A percentile compares a stretch with the other conserved stretches of the same genome.
Conservation (phyloP, 2,113 vertebrate genomes). For the Chlorodrepanis virens region DNA sequence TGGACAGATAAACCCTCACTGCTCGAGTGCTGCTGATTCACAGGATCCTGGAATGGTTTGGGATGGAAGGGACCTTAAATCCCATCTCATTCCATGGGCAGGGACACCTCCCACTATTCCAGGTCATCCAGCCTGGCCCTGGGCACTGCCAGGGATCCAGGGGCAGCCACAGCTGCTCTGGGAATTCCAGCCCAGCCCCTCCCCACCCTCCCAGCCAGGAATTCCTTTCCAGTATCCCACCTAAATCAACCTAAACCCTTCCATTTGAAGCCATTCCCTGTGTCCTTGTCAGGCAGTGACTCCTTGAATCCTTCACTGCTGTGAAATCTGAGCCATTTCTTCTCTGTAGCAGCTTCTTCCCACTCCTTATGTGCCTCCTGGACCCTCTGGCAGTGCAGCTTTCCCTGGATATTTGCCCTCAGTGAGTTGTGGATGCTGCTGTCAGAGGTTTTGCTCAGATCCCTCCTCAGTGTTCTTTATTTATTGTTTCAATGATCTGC, state of each 20-base stretch:
- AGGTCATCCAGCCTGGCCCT: neutral
- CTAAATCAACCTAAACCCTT: neutral
- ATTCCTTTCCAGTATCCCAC: neutral
- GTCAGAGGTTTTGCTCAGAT: neutral
- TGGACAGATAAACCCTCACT: fast-evolving
- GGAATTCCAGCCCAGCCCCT: neutral
- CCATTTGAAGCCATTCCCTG: neutral
- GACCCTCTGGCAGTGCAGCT: neutral
- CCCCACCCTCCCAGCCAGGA: neutral
- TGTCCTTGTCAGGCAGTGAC: neutral
- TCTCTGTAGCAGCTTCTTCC: neutral
- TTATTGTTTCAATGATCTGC: neutral
- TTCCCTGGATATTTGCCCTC: neutral
- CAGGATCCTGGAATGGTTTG: neutral
- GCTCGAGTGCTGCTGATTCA: neutral
- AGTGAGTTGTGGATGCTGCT: neutral
- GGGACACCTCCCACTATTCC: fast-evolving
- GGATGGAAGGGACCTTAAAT: neutral
- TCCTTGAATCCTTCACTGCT: fast-evolving
- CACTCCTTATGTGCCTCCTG: fast-evolving
- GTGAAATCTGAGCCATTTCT: neutral
- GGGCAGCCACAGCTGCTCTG: neutral
- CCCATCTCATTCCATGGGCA: neutral
- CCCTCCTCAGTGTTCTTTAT: neutral
- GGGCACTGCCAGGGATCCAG: neutral